These are phyloP conservation scores for Glossophaga mutica DNA, from an alignment of 2,797 vertebrate species.

Conservation along the genomic window DNA sequence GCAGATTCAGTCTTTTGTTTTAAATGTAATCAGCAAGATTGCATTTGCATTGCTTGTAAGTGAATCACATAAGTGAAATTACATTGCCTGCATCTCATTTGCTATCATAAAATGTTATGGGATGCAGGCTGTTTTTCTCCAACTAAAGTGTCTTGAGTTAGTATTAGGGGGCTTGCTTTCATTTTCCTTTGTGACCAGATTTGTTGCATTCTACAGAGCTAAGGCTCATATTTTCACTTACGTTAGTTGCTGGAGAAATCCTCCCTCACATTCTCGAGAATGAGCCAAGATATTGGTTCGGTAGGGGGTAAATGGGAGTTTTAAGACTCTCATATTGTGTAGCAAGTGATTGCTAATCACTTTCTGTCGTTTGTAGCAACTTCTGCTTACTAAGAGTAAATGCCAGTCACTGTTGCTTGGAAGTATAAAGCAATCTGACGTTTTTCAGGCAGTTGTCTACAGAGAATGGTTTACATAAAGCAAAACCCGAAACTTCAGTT, in stretches of 20 bases:
- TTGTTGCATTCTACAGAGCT: slow-evolving; percentile 56
- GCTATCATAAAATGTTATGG: slow-evolving; percentile 76
- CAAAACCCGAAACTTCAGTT: slow-evolving; percentile 5
- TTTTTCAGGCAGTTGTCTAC: slow-evolving; percentile 67
- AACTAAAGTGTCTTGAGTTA: slow-evolving; percentile 61
- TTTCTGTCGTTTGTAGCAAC: slow-evolving; percentile 66
- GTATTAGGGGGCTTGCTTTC: slow-evolving; percentile 61
- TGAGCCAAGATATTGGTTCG: slow-evolving; percentile 64
- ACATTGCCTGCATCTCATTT: slow-evolving; percentile 77
- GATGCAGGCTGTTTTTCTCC: slow-evolving; percentile 71
- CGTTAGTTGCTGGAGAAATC: slow-evolving; percentile 49
- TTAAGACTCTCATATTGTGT: slow-evolving; percentile 66
- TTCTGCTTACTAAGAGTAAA: slow-evolving; percentile 62
- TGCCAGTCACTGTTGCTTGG: slow-evolving; percentile 41
- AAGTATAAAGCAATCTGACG: slow-evolving; percentile 42
- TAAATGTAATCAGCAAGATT: slow-evolving; percentile 80
- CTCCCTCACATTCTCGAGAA: slow-evolving; percentile 2
- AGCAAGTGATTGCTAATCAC: slow-evolving; percentile 72
- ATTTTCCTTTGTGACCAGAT: slow-evolving; percentile 68
- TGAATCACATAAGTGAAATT: slow-evolving; percentile 79
- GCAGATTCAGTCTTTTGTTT: slow-evolving; percentile 80
- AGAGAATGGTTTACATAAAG: slow-evolving; percentile 67
- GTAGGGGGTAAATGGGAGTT: slow-evolving; percentile 63
- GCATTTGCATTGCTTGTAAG: slow-evolving; percentile 78
- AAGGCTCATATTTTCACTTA: slow-evolving; percentile 53